Base-by-base conservation (phyloP, 1,140 invertebrate species). In the Coboldia fuscipes region DNA sequence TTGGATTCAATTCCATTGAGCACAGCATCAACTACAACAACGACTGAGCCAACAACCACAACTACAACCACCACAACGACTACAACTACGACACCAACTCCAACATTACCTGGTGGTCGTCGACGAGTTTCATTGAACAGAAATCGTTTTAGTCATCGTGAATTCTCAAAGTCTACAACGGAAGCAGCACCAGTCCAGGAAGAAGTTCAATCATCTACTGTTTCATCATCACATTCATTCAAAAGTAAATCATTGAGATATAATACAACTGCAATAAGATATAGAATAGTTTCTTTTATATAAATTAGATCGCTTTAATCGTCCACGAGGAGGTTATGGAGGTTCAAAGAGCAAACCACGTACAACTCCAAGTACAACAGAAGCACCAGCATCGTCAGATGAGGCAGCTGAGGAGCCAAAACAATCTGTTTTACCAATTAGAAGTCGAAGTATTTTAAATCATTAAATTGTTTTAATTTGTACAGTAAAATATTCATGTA, bases 31-130 rank as follows among this genome's bases (percentile, higher is more conserved):
- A 51, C 48, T 45, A 54, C 56, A 4, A 60, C 57, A 8, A 56
- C 59, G 30, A 34, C 41, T 22, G 35, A 37, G 28, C 13, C 19
- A 18, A 36, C 38, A 15, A 44, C 56, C n/a, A 55, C 54, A 24
- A 64, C 61, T 0, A 70, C 69, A 2, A 72, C 71, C 12, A 59
- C 63, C 4, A 61, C 65, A 3, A 48, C 60, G 1, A 59, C 61
- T 0, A 73, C 68, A 0, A 66, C 69, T 2, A 61, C 61, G 3
- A 61, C 61, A 0, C 63, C 61, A 3, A 61, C 63, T 1, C 59
- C 63, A 16, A 42, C 62, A 2, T 57, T 53, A 3, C 57, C 58
- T 40, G 47, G 45, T 16, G 33, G 48, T 12, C 42, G 52, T 5
- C 30, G 39, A 2, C 41, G 40, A 10, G 37, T 46, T 12, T 43